These are phyloP conservation scores for Andrena flavipes DNA, from an alignment of 2,888 invertebrate species.

Conservation along the genomic window DNA sequence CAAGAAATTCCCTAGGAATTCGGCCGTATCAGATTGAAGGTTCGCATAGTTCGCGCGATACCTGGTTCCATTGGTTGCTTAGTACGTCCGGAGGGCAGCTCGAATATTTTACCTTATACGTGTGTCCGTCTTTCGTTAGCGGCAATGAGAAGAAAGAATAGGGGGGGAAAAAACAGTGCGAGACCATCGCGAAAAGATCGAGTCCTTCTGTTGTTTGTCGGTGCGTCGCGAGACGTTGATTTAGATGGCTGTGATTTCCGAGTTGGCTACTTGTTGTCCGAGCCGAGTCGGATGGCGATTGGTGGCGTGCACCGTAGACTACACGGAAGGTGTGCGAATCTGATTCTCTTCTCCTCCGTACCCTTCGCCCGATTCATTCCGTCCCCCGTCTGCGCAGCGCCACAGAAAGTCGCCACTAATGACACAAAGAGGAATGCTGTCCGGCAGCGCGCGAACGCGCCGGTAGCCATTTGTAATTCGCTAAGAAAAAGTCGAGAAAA, in stretches of 20 bases:
- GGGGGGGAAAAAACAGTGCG: constrained; percentile 3
- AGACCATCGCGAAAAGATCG: constrained; percentile 18
- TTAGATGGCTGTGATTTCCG: constrained; percentile 80
- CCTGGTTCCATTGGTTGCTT: no score
- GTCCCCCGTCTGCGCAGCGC: constrained; percentile 62
- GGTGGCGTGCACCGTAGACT: constrained; percentile 52
- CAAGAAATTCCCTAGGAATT: no score
- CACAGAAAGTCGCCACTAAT: constrained; percentile 82
- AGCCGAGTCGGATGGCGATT: constrained; percentile 61
- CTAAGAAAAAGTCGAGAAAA: constrained; percentile 72
- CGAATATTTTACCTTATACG: not conserved
- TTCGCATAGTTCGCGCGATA: no score
- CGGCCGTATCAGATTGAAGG: no score
- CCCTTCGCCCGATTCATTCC: constrained; percentile 30
- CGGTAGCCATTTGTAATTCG: constrained; percentile 83
- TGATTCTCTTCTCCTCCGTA: constrained; percentile 44
- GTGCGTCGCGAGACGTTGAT: constrained; percentile 75
- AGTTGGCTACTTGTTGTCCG: constrained; percentile 78
- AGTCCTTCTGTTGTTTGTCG: constrained; percentile 36
- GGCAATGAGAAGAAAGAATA: not conserved
- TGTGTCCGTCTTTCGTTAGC: not conserved
- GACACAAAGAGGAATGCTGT: constrained; percentile 83
- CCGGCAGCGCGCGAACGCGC: constrained; percentile 78
- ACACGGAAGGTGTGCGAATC: constrained; percentile 66
- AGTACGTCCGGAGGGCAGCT: no score